A percentile compares a stretch with the other conserved stretches of the same genome.
Evolutionary conservation across 2,888 invertebrate genomes (phyloP).

Genomic region (Cremastinae sp.): DNA sequence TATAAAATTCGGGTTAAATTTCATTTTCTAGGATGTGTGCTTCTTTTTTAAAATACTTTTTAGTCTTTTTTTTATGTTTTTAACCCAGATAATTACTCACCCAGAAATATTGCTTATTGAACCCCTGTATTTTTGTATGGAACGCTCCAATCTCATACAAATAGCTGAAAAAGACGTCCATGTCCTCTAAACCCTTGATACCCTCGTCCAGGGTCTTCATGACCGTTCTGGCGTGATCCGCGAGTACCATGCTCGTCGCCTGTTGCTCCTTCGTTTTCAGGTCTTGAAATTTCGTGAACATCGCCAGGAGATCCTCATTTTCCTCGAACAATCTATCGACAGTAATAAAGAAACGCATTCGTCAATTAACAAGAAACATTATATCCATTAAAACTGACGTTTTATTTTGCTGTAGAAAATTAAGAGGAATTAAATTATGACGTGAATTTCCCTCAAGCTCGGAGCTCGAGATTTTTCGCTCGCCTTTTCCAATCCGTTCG

Average conservation of each 20-base stretch:
- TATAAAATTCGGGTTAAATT: too few relatives aligned
- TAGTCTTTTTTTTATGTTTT: too few relatives aligned
- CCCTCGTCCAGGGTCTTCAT: constrained; percentile 95
- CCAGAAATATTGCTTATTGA: constrained; percentile 94
- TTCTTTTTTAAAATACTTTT: neutral
- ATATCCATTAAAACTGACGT: neutral
- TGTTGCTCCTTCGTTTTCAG: constrained; percentile 91
- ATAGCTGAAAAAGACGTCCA: constrained; percentile 91
- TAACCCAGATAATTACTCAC: constrained; percentile 82
- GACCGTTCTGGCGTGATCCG: constrained; percentile 93
- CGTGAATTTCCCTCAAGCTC: too few relatives aligned
- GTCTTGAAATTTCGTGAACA: constrained; percentile 91
- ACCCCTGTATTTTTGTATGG: constrained; percentile 91
- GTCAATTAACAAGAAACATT: neutral
- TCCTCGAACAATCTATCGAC: constrained; percentile 91
- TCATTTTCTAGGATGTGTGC: too few relatives aligned
- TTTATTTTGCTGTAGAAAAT: too few relatives aligned
- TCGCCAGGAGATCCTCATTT: constrained; percentile 88
- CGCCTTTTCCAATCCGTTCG: neutral
- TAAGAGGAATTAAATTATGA: neutral
- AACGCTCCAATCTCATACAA: constrained; percentile 91
- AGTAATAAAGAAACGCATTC: constrained; percentile 2
- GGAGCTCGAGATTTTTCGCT: constrained; percentile 9
- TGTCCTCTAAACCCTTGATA: constrained; percentile 91
- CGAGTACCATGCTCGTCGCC: constrained; percentile 90